These are phyloP conservation scores for Ariolimax columbianus DNA, from an alignment of 2,888 invertebrate genomes.

Conservation along the genomic window DNA sequence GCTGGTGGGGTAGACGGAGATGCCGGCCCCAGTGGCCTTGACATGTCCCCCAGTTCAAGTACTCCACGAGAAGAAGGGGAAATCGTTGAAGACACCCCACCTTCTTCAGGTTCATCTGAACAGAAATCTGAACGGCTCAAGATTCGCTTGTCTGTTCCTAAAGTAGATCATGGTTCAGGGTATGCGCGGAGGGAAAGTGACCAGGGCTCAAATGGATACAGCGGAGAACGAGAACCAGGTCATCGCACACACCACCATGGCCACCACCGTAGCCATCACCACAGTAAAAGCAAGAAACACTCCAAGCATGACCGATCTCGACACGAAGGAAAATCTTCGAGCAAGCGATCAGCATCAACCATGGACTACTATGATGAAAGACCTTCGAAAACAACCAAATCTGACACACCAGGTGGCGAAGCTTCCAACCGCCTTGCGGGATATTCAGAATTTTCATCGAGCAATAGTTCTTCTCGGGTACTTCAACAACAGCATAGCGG, in stretches of 20 bases:
- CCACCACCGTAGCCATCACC: conserved; percentile 44
- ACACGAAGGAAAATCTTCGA: conserved; percentile 39
- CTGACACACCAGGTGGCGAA: conserved; percentile 1
- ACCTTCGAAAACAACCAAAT: conserved; percentile 27
- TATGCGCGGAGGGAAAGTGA: conserved; percentile 23
- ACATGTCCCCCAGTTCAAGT: conserved; percentile 21
- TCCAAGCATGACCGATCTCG: conserved; percentile 46
- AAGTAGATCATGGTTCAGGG: conserved; percentile 1
- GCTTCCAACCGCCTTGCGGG: neutral
- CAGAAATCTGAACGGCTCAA: conserved; percentile 41
- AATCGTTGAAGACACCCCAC: conserved; percentile 31
- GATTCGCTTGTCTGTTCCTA: conserved; percentile 45
- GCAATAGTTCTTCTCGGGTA: conserved; percentile 6
- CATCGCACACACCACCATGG: conserved; percentile 34
- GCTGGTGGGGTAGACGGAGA: neutral
- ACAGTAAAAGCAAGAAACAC: conserved; percentile 48
- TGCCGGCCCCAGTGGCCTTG: conserved; percentile 23
- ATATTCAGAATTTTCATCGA: neutral
- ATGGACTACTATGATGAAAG: conserved; percentile 39
- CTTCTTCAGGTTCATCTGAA: conserved; percentile 18
- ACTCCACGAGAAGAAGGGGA: conserved; percentile 49
- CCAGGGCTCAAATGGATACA: conserved; percentile 27
- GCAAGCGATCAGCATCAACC: conserved; percentile 37
- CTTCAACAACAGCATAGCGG: conserved; percentile 45
- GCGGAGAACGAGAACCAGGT: conserved; percentile 21